A percentile compares a stretch with the other conserved stretches of the same genome.
Conservation (phyloP, 2,113 vertebrate species). For the Melanerpes aurifrons region DNA sequence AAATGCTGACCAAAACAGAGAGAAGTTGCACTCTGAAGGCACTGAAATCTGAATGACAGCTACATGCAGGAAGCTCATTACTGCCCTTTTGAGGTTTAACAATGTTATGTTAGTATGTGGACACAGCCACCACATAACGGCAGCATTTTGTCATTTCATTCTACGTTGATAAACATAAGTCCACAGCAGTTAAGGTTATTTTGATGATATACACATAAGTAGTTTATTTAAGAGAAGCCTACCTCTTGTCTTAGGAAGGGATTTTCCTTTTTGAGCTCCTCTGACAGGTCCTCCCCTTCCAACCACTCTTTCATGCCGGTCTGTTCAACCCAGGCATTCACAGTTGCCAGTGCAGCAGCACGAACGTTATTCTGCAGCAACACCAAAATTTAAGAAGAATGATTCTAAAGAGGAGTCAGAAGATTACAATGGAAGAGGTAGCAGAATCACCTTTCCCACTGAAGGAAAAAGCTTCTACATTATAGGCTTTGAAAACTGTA, state of each 20-base stretch:
- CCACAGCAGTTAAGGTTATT: neutral
- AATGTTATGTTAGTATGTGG: neutral
- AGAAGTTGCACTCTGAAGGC: neutral
- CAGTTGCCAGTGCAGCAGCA: conserved; percentile 87
- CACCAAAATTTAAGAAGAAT: conserved; percentile 24
- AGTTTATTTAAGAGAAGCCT: neutral
- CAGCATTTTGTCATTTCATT: neutral
- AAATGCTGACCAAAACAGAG: neutral
- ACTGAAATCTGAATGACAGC: neutral
- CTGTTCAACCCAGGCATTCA: conserved; percentile 95
- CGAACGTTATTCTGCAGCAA: conserved; percentile 85
- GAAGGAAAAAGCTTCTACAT: neutral
- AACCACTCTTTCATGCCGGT: conserved; percentile 99
- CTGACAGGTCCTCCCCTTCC: conserved; percentile 96
- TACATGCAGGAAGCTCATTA: neutral
- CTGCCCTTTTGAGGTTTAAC: neutral
- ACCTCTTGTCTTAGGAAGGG: conserved; percentile 97
- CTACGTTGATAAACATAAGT: neutral
- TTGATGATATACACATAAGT: neutral
- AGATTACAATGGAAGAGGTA: neutral
- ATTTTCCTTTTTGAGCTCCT: conserved; percentile 96
- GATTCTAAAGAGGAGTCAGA: neutral
- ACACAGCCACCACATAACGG: neutral
- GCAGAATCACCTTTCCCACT: neutral
- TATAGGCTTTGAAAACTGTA: neutral